phyloP scores from a whole-genome alignment of 2,888 invertebrate species.

The Myopa tessellatipennis region DNA sequence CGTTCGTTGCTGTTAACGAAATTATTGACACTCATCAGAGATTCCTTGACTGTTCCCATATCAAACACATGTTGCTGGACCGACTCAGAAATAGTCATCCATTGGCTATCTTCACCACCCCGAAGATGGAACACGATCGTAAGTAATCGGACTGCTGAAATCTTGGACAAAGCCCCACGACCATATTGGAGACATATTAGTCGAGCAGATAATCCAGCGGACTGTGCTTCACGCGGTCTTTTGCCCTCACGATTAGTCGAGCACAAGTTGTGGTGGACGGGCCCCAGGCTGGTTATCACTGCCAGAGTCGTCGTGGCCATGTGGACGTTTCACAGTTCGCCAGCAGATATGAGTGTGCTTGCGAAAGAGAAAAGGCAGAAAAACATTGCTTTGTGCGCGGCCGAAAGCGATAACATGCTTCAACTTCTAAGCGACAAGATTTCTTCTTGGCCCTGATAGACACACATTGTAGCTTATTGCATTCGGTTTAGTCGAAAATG shows the following conservation, averaged over 20 bases:
- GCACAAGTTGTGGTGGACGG: conserved; percentile 45
- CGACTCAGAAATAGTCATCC: conserved; percentile 52
- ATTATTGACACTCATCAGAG: conserved; percentile 27
- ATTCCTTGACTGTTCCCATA: conserved; percentile 32
- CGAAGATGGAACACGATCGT: conserved; percentile 45
- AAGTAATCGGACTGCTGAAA: conserved; percentile 44
- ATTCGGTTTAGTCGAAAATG: conserved; percentile 3
- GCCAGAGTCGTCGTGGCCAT: conserved; percentile 8
- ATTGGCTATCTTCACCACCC: conserved; percentile 51
- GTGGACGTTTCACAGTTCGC: background rate
- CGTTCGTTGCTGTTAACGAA: too few relatives aligned
- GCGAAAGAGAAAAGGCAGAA: background rate
- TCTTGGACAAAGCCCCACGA: conserved; percentile 40
- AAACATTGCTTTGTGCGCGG: background rate
- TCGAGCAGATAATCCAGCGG: conserved; percentile 45
- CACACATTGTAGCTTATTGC: conserved; percentile 19
- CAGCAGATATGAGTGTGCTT: conserved; percentile 4
- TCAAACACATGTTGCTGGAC: conserved; percentile 43
- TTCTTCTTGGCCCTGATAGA: conserved; percentile 17
- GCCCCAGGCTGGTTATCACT: conserved; percentile 39
- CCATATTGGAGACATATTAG: conserved; percentile 44
- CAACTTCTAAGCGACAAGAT: conserved; percentile 1
- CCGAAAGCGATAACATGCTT: background rate
- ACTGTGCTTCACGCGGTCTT: conserved; percentile 49
- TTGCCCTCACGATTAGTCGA: conserved; percentile 33